Base-by-base conservation (phyloP, 2,888 invertebrate species). In the Heliconius erato region DNA sequence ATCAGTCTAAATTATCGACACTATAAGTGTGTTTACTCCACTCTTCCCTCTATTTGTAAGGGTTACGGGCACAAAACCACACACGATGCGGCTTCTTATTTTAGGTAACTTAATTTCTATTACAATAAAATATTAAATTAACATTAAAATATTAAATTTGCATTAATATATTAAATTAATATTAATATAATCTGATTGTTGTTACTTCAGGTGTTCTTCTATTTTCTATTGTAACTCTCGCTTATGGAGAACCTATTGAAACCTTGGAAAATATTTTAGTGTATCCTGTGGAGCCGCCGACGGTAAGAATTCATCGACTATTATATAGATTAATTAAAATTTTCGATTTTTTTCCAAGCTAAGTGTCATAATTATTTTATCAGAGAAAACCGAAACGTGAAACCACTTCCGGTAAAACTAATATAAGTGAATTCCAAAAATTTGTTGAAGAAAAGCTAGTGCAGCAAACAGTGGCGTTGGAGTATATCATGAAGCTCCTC, bases 21-120 rank as follows among this genome's bases (percentile, higher is more conserved):
- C 89, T 94, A 94, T 95, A 94, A 94, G 92, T 91, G 88, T 86
- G 86, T 86, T 88, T 88, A 87, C 84, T 85, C 86, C 84, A 84
- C 79, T 82, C 67, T 81, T 83, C 85, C 85, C 86, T 87, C 88
- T 89, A 89, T 87, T 92, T 90, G 88, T 87, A 80, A 85, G 83
- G 72, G 84, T 83, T 82, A 85, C 86, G 81, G 80, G 84, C 86
- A 82, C 83, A 86, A 84, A 86, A 88, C 87, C 86, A 85, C 87
- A 86, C 90, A 89, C 85, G 88, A 95, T 94, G 95, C 89, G 89
- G 85, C 84, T 85, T 82, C 84, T 90, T 85, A 84, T 84, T 86
- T 83, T 91, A n/a, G 92, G 95, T 94, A 88, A 91, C 89, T 85
- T 68, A 54, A 59, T 74, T 84, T 85, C 84, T 69, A 71, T 79